phyloP scores from a whole-genome alignment of 2,888 invertebrate species.

The Papilio elwesi region DNA sequence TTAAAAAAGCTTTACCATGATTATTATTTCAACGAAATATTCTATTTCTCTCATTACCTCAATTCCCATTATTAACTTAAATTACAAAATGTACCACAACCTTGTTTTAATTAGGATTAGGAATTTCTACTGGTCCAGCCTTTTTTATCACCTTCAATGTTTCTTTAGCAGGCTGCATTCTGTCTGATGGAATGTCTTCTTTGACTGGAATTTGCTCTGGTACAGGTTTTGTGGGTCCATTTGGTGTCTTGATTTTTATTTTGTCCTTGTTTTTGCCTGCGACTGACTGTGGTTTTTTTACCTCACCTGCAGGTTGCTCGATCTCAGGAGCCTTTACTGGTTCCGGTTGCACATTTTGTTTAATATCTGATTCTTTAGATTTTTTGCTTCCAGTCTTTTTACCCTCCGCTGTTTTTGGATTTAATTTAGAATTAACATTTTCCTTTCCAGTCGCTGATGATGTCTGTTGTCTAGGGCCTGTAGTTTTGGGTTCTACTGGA shows the following conservation, averaged over 20 bases:
- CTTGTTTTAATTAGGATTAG: slow-evolving; percentile 57
- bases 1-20: background rate
- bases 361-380: slow-evolving; percentile 8
- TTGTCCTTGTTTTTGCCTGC: slow-evolving; percentile 35
- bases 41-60: slow-evolving; percentile 3
- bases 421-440: slow-evolving; percentile 33
- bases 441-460: slow-evolving; percentile 16
- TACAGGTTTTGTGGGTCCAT: slow-evolving; percentile 42
- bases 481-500: slow-evolving; percentile 28
- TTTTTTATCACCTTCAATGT: slow-evolving; percentile 85
- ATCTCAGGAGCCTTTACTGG: slow-evolving; percentile 28
- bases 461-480: slow-evolving; percentile 17
- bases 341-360: slow-evolving; percentile 24
- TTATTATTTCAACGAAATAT: slow-evolving; percentile 9
- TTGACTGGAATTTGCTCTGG: slow-evolving; percentile 76
- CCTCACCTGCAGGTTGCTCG: slow-evolving; percentile 44
- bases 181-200: slow-evolving; percentile 83
- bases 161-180: slow-evolving; percentile 78
- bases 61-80: background rate
- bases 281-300: slow-evolving; percentile 43
- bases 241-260: slow-evolving; percentile 44
- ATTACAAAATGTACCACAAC: slow-evolving; percentile 25
- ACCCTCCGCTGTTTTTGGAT: slow-evolving; percentile 2
- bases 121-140: slow-evolving; percentile 80
- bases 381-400: slow-evolving; percentile 13